These are phyloP conservation scores for Lepidurus packardi DNA, from an alignment of 1,140 invertebrate genomes.

Conservation along the genomic window DNA sequence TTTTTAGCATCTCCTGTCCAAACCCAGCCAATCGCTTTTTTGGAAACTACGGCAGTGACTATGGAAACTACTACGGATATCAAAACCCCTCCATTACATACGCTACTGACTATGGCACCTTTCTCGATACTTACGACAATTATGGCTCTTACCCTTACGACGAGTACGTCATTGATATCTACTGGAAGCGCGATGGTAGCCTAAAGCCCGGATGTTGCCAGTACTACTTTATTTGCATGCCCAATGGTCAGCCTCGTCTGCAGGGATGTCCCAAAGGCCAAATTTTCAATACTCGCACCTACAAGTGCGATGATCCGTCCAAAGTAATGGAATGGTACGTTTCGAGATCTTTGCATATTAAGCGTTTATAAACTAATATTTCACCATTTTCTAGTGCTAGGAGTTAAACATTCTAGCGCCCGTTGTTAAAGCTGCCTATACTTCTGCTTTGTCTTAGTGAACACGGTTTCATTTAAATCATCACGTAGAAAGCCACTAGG, in stretches of 20 bases:
- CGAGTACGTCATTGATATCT: conserved; percentile 12
- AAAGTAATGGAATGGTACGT: conserved; percentile 39
- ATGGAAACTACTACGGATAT: background rate
- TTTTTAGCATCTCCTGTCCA: background rate
- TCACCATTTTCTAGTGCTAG: too few species aligned
- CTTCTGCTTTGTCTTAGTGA: too few species aligned
- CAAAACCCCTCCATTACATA: background rate
- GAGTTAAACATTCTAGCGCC: too few species aligned
- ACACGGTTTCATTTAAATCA: too few species aligned
- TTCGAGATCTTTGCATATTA: too few species aligned
- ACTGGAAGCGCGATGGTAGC: conserved; percentile 38
- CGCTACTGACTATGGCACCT: background rate
- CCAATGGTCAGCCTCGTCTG: conserved; percentile 41
- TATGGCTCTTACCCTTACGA: background rate
- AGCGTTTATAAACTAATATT: too few species aligned
- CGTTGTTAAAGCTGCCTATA: too few species aligned
- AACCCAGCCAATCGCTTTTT: background rate
- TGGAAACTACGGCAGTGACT: background rate
- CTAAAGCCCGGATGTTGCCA: conserved; percentile 42
- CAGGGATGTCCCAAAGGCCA: conserved; percentile 44
- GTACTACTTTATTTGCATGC: conserved; percentile 44
- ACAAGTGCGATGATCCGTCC: conserved; percentile 45
- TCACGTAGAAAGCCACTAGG: background rate
- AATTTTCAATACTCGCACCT: conserved; percentile 46
- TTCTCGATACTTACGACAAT: background rate